Evolutionary conservation across 2,888 invertebrate species (phyloP).

Genomic region (Thera obeliscata): DNA sequence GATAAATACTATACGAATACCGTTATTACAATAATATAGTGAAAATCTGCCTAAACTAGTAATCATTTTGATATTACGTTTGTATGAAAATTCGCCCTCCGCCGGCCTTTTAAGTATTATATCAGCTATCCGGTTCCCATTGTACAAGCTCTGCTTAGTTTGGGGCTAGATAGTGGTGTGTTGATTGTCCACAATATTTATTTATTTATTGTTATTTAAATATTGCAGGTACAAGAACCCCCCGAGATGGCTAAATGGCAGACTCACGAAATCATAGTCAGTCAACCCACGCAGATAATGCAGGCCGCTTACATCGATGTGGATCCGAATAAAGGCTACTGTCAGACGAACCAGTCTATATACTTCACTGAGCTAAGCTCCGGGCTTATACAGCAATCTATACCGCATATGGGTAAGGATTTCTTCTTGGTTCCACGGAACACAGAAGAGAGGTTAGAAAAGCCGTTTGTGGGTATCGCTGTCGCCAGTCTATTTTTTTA

Average conservation of each 20-base stretch:
- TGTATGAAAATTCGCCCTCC: too few relatives aligned
- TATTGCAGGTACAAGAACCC: slow-evolving; percentile 48
- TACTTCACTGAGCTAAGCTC: slow-evolving; percentile 68
- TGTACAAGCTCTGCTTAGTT: too few relatives aligned
- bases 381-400: slow-evolving; percentile 62
- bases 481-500: too few relatives aligned
- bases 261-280: slow-evolving; percentile 39
- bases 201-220: background rate
- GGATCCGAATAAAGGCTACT: slow-evolving; percentile 64
- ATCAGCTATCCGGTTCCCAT: too few relatives aligned
- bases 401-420: slow-evolving; percentile 57
- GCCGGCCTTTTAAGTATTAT: too few relatives aligned
- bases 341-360: slow-evolving; percentile 56
- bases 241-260: slow-evolving; percentile 53
- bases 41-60: too few relatives aligned
- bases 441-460: too few relatives aligned
- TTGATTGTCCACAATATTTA: background rate
- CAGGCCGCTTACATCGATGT: slow-evolving; percentile 67
- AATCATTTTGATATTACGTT: too few relatives aligned
- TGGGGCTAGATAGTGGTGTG: too few relatives aligned
- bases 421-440: background rate
- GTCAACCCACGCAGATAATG: slow-evolving; percentile 50
- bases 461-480: background rate
- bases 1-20: too few relatives aligned
- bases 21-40: too few relatives aligned